Conservation (phyloP, 2,888 invertebrate genomes). For the Amphipyra berbera region DNA sequence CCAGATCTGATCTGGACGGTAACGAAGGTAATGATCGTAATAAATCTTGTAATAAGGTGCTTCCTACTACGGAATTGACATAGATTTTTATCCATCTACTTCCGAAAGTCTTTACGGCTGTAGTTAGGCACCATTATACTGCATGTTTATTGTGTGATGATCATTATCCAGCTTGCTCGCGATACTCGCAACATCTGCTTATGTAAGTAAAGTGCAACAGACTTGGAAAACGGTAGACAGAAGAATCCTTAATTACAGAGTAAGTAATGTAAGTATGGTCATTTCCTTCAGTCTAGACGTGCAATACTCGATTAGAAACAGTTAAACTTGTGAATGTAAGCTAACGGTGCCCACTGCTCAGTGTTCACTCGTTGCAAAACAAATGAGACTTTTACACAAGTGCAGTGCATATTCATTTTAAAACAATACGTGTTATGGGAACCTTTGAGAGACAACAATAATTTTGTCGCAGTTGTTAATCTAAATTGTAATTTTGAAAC, state of each 20-base stretch:
- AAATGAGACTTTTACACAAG: constrained; percentile 80
- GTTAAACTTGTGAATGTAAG: constrained; percentile 46
- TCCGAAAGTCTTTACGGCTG: constrained; percentile 52
- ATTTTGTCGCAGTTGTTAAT: constrained; percentile 71
- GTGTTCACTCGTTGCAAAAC: constrained; percentile 70
- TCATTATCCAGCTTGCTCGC: constrained; percentile 43
- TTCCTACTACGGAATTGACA: constrained; percentile 46
- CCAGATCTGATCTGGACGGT: background rate
- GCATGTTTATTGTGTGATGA: constrained; percentile 48
- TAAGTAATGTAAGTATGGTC: constrained; percentile 25
- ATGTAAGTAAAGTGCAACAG: constrained; percentile 47
- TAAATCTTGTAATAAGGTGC: constrained; percentile 32
- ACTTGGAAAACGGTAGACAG: constrained; percentile 31
- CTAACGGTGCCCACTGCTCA: constrained; percentile 7
- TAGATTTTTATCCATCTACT: constrained; percentile 42
- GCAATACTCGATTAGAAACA: constrained; percentile 59
- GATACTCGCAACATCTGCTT: constrained; percentile 49
- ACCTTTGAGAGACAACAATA: constrained; percentile 72
- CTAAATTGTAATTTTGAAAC: constrained; percentile 78
- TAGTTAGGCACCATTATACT: constrained; percentile 49
- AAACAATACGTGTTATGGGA: constrained; percentile 83
- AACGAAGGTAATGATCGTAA: constrained; percentile 21
- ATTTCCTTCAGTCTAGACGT: constrained; percentile 53
- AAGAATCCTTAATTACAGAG: constrained; percentile 47
- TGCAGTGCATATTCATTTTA: constrained; percentile 71